Conservation (phyloP, 2,888 invertebrate genomes). For the Unio delphinus region DNA sequence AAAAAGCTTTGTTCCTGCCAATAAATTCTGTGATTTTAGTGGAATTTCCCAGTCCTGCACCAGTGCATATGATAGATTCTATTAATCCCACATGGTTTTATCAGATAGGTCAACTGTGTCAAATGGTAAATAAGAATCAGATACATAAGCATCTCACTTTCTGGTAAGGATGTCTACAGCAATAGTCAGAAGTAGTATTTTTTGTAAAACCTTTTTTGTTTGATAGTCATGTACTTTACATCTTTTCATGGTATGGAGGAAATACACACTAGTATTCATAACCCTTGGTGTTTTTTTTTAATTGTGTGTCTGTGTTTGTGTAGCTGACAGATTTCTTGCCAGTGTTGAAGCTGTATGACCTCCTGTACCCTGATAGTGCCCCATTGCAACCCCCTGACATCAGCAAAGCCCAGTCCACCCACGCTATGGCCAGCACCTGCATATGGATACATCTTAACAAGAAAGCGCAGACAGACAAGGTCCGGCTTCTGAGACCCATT, state of each 20-base stretch:
- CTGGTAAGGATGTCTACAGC: too few relatives aligned
- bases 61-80: too few relatives aligned
- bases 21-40: too few relatives aligned
- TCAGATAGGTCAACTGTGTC: too few relatives aligned
- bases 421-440: conserved; percentile 94
- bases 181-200: too few relatives aligned
- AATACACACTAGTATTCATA: not conserved
- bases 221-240: not conserved
- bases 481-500: conserved; percentile 81
- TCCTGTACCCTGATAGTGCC: conserved; percentile 92
- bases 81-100: too few relatives aligned
- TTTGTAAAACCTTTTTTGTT: not conserved
- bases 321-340: conserved; percentile 88
- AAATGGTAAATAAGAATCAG: too few relatives aligned
- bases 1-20: too few relatives aligned
- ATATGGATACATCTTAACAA: conserved; percentile 95
- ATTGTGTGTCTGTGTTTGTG: conserved; percentile 12
- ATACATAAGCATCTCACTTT: too few relatives aligned
- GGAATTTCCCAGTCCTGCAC: too few relatives aligned
- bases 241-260: not conserved
- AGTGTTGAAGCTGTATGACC: conserved; percentile 90
- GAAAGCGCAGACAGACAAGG: conserved; percentile 91
- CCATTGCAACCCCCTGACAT: conserved; percentile 91
- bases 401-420: conserved; percentile 87
- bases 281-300: not conserved